These are phyloP conservation scores for Clepsis dumicolana DNA, from an alignment of 2,888 invertebrate species.

Conservation along the genomic window DNA sequence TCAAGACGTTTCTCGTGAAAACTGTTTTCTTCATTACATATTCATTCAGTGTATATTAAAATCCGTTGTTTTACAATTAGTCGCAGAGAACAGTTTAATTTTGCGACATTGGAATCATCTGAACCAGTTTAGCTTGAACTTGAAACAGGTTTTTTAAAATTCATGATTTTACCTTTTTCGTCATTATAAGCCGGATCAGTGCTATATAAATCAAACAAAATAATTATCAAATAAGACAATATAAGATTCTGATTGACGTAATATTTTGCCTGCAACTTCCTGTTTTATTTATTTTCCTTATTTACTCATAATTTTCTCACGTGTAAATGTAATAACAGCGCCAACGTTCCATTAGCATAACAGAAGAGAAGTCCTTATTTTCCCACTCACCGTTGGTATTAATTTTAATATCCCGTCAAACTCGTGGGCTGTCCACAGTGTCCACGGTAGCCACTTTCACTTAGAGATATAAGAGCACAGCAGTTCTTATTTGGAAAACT, in stretches of 20 bases:
- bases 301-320: conserved; percentile 11
- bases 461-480: not conserved
- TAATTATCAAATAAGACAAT: not conserved
- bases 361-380: not conserved
- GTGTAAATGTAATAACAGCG: conserved; percentile 4
- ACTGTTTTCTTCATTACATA: too few species aligned
- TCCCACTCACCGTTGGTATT: conserved; percentile 19
- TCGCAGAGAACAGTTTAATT: too few species aligned
- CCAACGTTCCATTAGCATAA: not conserved
- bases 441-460: conserved; percentile 31
- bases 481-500: not conserved
- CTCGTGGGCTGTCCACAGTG: not conserved
- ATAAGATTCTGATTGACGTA: not conserved
- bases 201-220: conserved; percentile 10
- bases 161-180: conserved; percentile 4
- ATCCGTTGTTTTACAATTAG: conserved; percentile 6
- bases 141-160: conserved; percentile 19
- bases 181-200: not conserved
- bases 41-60: too few species aligned
- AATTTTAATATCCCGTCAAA: conserved; percentile 10
- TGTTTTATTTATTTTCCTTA: not conserved
- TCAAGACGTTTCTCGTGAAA: too few species aligned
- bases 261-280: not conserved
- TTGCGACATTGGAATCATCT: not conserved
- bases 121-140: conserved; percentile 19